Evolutionary conservation across 2,113 vertebrate genomes (phyloP).

Genomic region (Osmerus eperlanus): DNA sequence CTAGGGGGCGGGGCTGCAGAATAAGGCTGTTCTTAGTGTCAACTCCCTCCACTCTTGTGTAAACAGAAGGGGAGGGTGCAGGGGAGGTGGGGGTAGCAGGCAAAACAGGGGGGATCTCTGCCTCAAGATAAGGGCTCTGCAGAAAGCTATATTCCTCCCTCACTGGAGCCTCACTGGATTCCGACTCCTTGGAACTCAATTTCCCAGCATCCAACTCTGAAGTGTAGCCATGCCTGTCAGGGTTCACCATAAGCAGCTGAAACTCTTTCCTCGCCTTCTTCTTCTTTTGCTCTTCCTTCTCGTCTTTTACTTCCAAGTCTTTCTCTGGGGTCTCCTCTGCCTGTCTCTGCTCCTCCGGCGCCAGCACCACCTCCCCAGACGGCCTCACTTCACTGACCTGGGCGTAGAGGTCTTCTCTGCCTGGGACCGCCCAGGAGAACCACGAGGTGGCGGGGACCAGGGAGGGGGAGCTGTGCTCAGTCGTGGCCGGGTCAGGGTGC

Average conservation of each 20-base stretch:
- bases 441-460: constrained; percentile 45
- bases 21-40: constrained; percentile 85
- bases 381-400: constrained; percentile 88
- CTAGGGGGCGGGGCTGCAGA: constrained; percentile 73
- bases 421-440: constrained; percentile 42
- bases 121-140: constrained; percentile 47
- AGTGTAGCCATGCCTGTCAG: constrained; percentile 75
- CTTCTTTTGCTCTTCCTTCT: constrained; percentile 42
- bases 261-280: constrained; percentile 28
- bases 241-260: constrained; percentile 52
- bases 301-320: constrained; percentile 36
- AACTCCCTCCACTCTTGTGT: constrained; percentile 86
- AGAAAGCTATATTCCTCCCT: constrained; percentile 51
- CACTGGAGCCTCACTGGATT: constrained; percentile 16
- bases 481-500: neutral
- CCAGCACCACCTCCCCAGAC: constrained; percentile 84
- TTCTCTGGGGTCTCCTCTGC: constrained; percentile 48
- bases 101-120: constrained; percentile 19
- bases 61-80: constrained; percentile 75
- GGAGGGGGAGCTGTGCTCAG: neutral
- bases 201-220: constrained; percentile 78
- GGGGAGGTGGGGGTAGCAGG: constrained; percentile 34
- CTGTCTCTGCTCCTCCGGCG: constrained; percentile 78
- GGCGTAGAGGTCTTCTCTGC: constrained; percentile 77
- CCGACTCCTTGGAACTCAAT: constrained; percentile 53